Evolutionary conservation across 2,113 vertebrate species (phyloP), one percentile per base, ranked within the genome.

Genomic region (Siniperca chuatsi): DNA sequence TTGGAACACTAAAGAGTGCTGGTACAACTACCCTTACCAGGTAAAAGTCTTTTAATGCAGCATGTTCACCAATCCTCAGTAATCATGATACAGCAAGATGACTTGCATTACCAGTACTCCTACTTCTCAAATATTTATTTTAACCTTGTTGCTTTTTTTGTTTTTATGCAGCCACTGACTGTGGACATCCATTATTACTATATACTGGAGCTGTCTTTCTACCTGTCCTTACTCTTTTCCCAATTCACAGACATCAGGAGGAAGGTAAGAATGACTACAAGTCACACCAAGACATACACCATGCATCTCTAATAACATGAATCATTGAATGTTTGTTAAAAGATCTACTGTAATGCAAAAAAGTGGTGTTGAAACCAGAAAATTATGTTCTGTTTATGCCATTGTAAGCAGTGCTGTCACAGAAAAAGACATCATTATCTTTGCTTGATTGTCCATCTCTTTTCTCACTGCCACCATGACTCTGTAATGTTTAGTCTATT

Each of bases 191-290:
- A 99, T 94, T 99, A 98, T 90, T 99, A 99, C 95, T 99, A 99
- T 76, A 94, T 99, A 60, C 93, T 98, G 94, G 97, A 99, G 94
- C 95, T 99, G 88, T 98, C 98, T 0, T 99, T 97, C 96, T 99
- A 99, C 95, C 96, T 98, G 95, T 99, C 98, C 82, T 93, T 99
- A 93, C 96, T 98, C 95, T 98, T 99, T 94, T 98, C 98, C 87
- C 98, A 99, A 91, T 99, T 99, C 94, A 98, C 96, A 89, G 98
- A 99, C 74, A 97, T 99, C 96, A 99, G 96, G 95, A 97, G 98
- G 95, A 99, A 99, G 98, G 98, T 99, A 97, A 96, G 96, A 94
- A 65, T 35, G 25, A 35, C 16, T 55, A 44, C 35, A 73, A 35
- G 58, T 37, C 78, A 57, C 84, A 83, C 58, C 23, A 8, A 80